Evolutionary conservation across 2,888 invertebrate species (phyloP), one percentile per base, ranked within the genome.

Genomic region (Chironomus tentans): DNA sequence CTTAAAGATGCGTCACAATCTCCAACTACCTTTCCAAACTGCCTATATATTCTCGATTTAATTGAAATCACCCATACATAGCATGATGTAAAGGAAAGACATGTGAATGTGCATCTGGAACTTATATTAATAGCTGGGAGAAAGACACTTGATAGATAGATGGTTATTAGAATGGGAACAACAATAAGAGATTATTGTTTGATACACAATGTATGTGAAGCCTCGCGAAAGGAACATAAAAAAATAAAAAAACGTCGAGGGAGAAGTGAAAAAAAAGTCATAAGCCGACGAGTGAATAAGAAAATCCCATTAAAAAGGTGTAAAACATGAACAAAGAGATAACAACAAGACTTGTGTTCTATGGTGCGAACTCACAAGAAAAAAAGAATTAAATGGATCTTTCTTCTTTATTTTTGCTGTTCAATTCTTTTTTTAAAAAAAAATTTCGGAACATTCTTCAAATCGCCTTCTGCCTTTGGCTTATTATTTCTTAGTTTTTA

Each of bases 251-350:
- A 56, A 2, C 13, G 1, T 56, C 1, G n/a, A 10, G 50, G 50
- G 4, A 50, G n/a, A 18, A 56, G n/a, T n/a, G 56, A 50, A 50
- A 4, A 2, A 15, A 50, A 18, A 56, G 56, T 56, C 56, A 56
- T 56, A 65, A 65, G 65, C 65, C 65, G 65, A 65, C 21, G 38
- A 21, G 12, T 24, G 13, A 65, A 65, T 13, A 62, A 28, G 38
- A 68, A 74, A 68, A 74, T 74, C 74, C 74, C 74, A 74, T 74
- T 72, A 72, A 74, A 74, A 74, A 74, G 74, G 74, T 74, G 74
- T 74, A 74, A 74, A 74, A 74, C 74, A 74, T 74, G 73, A 73
- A 28, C 28, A 69, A 18, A 65, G 73, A 61, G 61, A 73, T 28
- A 62, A 56, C 50, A 22, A 71, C 38, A 18, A 38, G 56, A 46